phyloP scores from a whole-genome alignment of 2,888 invertebrate genomes.

The Nomada fabriciana region DNA sequence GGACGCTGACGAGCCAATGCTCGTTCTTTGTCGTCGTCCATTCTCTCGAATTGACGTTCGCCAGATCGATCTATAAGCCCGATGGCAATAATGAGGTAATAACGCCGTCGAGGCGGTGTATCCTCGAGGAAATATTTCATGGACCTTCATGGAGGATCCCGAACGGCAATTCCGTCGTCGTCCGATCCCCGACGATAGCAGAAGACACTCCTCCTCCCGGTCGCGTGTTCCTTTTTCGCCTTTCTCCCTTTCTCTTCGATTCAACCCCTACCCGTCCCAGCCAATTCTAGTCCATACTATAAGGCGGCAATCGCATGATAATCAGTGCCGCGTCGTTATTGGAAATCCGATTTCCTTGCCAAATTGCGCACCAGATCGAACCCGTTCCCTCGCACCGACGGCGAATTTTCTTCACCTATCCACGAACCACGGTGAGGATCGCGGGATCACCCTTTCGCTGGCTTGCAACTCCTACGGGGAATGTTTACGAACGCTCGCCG shows the following conservation, averaged over 20 bases:
- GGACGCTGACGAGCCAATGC: slow-evolving; percentile 24
- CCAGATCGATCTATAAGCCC: slow-evolving; percentile 45
- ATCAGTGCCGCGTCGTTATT: slow-evolving; percentile 71
- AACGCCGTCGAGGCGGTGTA: slow-evolving; percentile 30
- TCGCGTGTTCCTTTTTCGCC: background rate
- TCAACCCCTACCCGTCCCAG: background rate
- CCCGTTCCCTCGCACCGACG: slow-evolving; percentile 53
- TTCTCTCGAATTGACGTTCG: slow-evolving; percentile 36
- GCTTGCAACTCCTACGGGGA: background rate
- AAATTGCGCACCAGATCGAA: slow-evolving; percentile 69
- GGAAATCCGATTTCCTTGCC: slow-evolving; percentile 72
- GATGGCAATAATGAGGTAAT: slow-evolving; percentile 64
- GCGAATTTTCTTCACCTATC: slow-evolving; percentile 59
- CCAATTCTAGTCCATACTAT: slow-evolving; percentile 32
- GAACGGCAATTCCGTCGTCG: slow-evolving; percentile 33
- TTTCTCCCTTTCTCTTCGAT: slow-evolving; percentile 23
- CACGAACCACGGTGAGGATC: too few relatives aligned
- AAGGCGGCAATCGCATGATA: slow-evolving; percentile 71
- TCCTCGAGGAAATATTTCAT: slow-evolving; percentile 65
- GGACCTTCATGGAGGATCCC: slow-evolving; percentile 61
- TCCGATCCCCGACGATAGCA: background rate
- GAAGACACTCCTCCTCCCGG: slow-evolving; percentile 31
- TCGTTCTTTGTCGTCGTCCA: slow-evolving; percentile 15
- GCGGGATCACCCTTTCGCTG: background rate
- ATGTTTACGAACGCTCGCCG: slow-evolving; percentile 38